Conservation (phyloP, 2,888 invertebrate genomes). For the Tetragonisca angustula region DNA sequence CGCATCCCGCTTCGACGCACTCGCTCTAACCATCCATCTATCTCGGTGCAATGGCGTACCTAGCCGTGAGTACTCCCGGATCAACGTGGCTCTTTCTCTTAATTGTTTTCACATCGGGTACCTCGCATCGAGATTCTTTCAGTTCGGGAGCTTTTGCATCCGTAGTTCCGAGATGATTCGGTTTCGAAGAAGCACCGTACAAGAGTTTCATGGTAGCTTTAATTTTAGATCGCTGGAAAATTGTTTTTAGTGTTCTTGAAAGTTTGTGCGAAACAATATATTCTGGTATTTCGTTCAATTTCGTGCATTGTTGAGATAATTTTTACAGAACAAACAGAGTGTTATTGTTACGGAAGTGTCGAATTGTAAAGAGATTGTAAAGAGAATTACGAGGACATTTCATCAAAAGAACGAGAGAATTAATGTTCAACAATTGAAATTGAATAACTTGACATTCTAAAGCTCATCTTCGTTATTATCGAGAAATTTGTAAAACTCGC, state of each 20-base stretch:
- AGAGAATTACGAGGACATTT: not conserved
- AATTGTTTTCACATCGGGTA: not conserved
- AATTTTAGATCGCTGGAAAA: not conserved
- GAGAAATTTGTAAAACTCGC: not conserved
- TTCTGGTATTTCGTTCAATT: not conserved
- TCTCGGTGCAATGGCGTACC: constrained; percentile 80
- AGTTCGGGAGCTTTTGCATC: not conserved
- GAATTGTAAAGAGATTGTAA: too few species aligned
- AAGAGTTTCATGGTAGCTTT: not conserved
- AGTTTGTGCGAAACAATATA: not conserved
- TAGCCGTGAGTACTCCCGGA: constrained; percentile 64
- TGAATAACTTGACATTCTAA: too few species aligned
- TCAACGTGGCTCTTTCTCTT: constrained; percentile 26
- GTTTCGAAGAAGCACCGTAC: not conserved
- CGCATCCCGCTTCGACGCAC: constrained; percentile 82
- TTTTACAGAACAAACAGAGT: not conserved
- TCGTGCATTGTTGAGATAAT: not conserved
- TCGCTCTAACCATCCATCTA: constrained; percentile 79
- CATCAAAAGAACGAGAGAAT: not conserved
- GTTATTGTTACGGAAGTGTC: not conserved
- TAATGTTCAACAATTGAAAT: too few species aligned
- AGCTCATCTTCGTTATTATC: not conserved
- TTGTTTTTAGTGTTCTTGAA: not conserved
- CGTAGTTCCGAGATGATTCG: not conserved
- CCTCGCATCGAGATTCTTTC: not conserved